These are phyloP conservation scores for Cassiopea xamachana DNA, from an alignment of 30 jellyfish, hydroid and myxozoan genomes.

Conservation along the genomic window DNA sequence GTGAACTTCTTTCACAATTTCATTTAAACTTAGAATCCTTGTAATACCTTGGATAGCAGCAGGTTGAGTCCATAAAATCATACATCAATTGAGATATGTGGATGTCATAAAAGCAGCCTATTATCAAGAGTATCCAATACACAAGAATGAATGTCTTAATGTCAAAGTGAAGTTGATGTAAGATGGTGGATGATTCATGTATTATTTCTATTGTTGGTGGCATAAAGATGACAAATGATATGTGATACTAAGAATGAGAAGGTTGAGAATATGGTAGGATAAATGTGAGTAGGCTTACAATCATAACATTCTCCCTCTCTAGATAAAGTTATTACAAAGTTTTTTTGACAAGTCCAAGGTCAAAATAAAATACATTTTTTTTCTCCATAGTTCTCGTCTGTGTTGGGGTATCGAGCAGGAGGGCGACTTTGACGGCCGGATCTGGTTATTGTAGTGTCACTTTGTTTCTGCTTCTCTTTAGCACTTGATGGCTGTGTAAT, in stretches of 20 bases:
- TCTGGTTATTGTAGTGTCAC: slow-evolving; percentile 42
- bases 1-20: too few relatives aligned
- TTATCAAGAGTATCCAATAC: neutral
- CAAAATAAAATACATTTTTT: too few relatives aligned
- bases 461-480: slow-evolving; percentile 36
- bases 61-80: neutral
- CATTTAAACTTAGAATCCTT: too few relatives aligned
- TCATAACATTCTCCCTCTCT: neutral
- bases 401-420: slow-evolving; percentile 36
- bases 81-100: neutral
- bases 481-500: slow-evolving; percentile 27
- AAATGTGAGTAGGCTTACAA: neutral
- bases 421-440: slow-evolving; percentile 69
- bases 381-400: neutral
- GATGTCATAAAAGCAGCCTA: neutral
- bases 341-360: neutral
- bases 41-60: neutral
- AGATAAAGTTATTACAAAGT: neutral
- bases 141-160: neutral
- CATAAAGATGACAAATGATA: neutral
- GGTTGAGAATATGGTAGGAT: neutral
- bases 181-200: neutral
- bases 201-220: too few relatives aligned
- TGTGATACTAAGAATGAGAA: neutral
- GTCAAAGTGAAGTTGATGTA: neutral